Percentiles rank a stretch among this genome's conserved stretches.
phyloP scores from a whole-genome alignment of 2,113 vertebrate genomes.

The Pelodiscus sinensis region DNA sequence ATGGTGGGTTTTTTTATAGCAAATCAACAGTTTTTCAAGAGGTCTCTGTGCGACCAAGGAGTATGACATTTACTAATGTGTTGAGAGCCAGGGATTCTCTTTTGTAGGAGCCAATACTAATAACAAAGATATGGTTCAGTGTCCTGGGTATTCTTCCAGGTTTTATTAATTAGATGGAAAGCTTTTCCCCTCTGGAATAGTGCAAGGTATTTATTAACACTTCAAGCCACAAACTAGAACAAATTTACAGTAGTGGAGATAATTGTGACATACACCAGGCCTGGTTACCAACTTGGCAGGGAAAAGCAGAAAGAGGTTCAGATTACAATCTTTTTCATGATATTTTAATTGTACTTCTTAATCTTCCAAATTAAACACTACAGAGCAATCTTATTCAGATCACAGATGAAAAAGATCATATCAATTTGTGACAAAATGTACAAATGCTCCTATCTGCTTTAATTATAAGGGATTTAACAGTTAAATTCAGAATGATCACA shows the following conservation, averaged over 20 bases:
- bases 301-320: slow-evolving; percentile 74
- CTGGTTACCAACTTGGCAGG: slow-evolving; percentile 78
- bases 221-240: slow-evolving; percentile 78
- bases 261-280: slow-evolving; percentile 78
- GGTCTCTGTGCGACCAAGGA: slow-evolving; percentile 64
- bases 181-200: slow-evolving; percentile 77
- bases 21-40: slow-evolving; percentile 76
- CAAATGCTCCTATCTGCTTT: slow-evolving; percentile 69
- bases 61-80: slow-evolving; percentile 78
- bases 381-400: slow-evolving; percentile 77
- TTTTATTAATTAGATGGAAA: slow-evolving; percentile 85
- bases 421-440: slow-evolving; percentile 78
- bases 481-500: slow-evolving; percentile 62
- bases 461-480: slow-evolving; percentile 75
- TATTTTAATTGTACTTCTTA: slow-evolving; percentile 87
- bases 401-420: slow-evolving; percentile 80
- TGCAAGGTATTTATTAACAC: slow-evolving; percentile 83
- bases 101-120: slow-evolving; percentile 75
- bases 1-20: slow-evolving; percentile 58
- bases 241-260: slow-evolving; percentile 77
- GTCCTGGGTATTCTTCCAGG: slow-evolving; percentile 78
- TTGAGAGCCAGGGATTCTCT: slow-evolving; percentile 75
- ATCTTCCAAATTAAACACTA: slow-evolving; percentile 86
- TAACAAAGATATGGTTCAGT: slow-evolving; percentile 80
- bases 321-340: slow-evolving; percentile 83